A percentile compares a stretch with the other conserved stretches of the same genome.
Evolutionary conservation across 2,113 vertebrate species (phyloP).

Genomic region (Eudyptes chrysolophus): DNA sequence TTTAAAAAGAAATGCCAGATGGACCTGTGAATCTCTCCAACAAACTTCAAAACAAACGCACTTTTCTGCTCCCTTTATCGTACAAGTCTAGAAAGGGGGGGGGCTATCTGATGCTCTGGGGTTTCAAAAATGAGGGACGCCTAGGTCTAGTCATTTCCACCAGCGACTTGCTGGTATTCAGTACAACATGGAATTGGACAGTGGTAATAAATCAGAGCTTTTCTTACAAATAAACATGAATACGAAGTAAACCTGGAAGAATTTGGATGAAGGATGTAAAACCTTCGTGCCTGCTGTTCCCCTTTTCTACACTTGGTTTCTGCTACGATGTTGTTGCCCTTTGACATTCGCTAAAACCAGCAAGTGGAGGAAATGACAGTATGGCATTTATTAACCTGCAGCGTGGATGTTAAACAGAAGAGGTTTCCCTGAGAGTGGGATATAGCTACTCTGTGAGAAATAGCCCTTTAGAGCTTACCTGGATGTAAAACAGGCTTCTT

Average conservation of each 20-base stretch:
- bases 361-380: neutral
- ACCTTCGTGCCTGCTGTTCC: neutral
- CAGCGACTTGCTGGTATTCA: neutral
- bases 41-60: neutral
- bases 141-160: neutral
- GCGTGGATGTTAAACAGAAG: neutral
- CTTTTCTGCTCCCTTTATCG: neutral
- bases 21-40: neutral
- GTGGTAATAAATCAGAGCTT: neutral
- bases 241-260: neutral
- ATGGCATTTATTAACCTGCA: slow-evolving; percentile 15
- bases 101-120: neutral
- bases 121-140: neutral
- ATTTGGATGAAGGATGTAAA: neutral
- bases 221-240: neutral
- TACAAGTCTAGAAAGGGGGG: neutral
- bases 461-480: neutral
- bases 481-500: neutral
- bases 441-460: neutral
- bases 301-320: neutral
- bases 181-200: too few species aligned
- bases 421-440: neutral
- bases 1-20: neutral
- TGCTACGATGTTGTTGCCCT: neutral
- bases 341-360: neutral